phyloP scores from a whole-genome alignment of 2,888 invertebrate species.

The Danaus chrysippus region DNA sequence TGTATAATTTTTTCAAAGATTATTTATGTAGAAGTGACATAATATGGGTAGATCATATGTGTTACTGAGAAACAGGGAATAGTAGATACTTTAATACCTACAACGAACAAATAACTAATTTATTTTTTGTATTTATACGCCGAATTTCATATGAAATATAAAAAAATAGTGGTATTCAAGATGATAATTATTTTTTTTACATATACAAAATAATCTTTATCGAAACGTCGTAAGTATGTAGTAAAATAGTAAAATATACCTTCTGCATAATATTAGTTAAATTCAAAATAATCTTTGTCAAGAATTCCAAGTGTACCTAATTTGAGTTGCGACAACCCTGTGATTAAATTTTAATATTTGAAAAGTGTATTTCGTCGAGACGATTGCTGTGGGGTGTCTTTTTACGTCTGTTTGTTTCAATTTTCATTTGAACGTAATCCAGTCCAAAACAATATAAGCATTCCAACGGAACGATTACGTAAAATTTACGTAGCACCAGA shows the following conservation, averaged over 20 bases:
- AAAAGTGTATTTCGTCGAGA: slow-evolving; percentile 60
- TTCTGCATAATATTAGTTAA: no score
- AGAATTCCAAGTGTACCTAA: slow-evolving; percentile 72
- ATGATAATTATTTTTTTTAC: no score
- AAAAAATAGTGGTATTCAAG: no score
- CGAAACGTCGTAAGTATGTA: no score
- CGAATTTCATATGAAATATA: no score
- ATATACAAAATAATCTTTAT: no score
- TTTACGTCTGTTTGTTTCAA: slow-evolving; percentile 55
- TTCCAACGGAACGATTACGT: slow-evolving; percentile 8
- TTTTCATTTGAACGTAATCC: slow-evolving; percentile 21
- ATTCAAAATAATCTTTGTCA: slow-evolving; percentile 40
- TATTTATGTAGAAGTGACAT: slow-evolving; percentile 21
- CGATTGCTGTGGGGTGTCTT: slow-evolving; percentile 61
- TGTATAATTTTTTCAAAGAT: slow-evolving; percentile 51
- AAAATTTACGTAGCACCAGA: slow-evolving; percentile 5
- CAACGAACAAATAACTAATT: no score
- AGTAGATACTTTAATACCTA: no score
- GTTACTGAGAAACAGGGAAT: no score
- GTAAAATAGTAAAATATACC: no score
- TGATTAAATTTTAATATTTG: slow-evolving; percentile 81
- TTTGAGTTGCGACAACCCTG: slow-evolving; percentile 78
- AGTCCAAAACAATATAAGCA: background rate
- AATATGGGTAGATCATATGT: background rate
- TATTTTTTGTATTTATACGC: no score